Evolutionary conservation across 2,797 vertebrate species (phyloP).

Genomic region (Eospalax fontanierii): DNA sequence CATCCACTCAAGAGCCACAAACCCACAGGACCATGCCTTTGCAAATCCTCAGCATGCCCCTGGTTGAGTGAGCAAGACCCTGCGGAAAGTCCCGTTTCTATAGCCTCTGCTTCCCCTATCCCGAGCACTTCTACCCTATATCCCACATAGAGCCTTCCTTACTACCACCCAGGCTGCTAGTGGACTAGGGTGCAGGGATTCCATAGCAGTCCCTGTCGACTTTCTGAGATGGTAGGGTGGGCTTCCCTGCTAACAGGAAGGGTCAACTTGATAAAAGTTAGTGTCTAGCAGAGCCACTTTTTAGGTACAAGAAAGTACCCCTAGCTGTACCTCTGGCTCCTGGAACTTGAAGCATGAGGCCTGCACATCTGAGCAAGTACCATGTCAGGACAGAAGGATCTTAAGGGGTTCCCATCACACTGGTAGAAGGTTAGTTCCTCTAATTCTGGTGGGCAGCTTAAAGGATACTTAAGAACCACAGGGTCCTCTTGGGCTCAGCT

Average conservation of each 20-base stretch:
- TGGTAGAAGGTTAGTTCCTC: background rate
- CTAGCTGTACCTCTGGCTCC: background rate
- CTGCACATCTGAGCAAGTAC: background rate
- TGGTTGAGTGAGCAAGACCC: background rate
- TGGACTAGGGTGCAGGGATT: accelerated
- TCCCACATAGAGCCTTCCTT: background rate
- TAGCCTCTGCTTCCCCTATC: background rate
- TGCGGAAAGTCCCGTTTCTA: background rate
- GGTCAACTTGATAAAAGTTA: background rate
- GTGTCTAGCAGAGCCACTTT: background rate
- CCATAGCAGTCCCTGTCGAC: background rate
- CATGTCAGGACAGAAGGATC: conserved; percentile 1
- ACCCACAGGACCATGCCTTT: conserved; percentile 63
- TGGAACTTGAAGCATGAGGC: background rate
- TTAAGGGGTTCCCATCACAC: background rate
- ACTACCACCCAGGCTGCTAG: background rate
- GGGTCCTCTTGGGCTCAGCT: background rate
- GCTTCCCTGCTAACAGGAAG: background rate
- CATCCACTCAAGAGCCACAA: conserved; percentile 81
- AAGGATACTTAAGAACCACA: background rate
- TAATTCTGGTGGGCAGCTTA: background rate
- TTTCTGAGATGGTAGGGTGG: background rate
- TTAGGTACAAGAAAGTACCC: background rate
- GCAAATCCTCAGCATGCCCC: background rate
- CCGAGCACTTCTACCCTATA: background rate